Evolutionary conservation across 2,797 vertebrate species (phyloP), one percentile per base, ranked within the genome.

Genomic region (Melanotaenia parkinsoni): DNA sequence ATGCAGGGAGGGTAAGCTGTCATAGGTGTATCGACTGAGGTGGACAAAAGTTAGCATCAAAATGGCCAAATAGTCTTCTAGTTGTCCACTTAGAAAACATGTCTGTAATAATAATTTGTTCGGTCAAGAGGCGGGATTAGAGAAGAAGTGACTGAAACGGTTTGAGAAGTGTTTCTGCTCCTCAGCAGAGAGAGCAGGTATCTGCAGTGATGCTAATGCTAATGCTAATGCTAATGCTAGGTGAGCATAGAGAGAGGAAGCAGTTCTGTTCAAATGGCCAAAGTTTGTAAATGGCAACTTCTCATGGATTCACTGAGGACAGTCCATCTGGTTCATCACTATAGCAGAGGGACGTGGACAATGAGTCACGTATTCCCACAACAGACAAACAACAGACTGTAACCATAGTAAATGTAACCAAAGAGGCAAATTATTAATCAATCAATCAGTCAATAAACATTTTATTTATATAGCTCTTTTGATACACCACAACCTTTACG

Each of bases 281-380:
- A 53, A 47, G 45, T 20, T 50, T 50, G 18, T 10, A 50, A 66
- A 66, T 56, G 10, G 54, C 26, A 54, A 56, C 14, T 37, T 54
- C 38, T 38, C 35, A 56, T 56, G 16, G n/a, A 57, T 26, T 58
- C 32, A 24, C 51, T 66, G 35, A 65, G 50, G 22, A 26, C 50
- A 56, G 63, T 26, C 63, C 63, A 65, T 66, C 63, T 66, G 63
- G 56, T 38, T 66, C 63, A 54, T 66, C 63, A 40, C 33, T 66
- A 33, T 30, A 63, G 38, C 60, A 62, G 68, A 70, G 26, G 45
- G 58, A 70, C 58, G 35, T 60, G 53, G 51, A 37, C 38, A 37
- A 53, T 1, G 53, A 57, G 37, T 45, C 30, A 37, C 28, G 58
- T 58, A 56, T 66, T 47, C 2, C 5, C 18, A 47, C 16, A 28